A percentile compares a stretch with the other conserved stretches of the same genome.
These are phyloP conservation scores for Batillaria attramentaria DNA, from an alignment of 1,140 invertebrate genomes.

Conservation along the genomic window DNA sequence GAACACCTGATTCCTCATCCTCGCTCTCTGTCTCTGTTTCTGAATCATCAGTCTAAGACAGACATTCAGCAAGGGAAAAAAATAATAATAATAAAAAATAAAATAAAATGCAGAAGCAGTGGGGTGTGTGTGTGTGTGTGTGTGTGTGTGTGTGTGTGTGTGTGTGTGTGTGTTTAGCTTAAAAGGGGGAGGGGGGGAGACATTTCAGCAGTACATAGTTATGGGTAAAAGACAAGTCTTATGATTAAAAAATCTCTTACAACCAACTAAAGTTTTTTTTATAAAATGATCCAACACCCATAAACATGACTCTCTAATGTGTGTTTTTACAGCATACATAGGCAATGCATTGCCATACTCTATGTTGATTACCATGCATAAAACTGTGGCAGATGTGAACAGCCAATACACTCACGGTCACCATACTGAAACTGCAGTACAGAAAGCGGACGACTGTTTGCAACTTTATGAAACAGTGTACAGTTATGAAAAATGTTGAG, in stretches of 20 bases:
- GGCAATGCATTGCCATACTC: no score
- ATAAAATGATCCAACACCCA: not conserved
- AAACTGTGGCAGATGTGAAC: no score
- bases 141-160: not conserved
- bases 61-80: not conserved
- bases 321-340: no score
- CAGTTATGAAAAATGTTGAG: not conserved
- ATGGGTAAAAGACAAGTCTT: no score
- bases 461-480: not conserved
- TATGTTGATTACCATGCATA: no score
- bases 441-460: no score
- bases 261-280: not conserved
- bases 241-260: not conserved
- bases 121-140: not conserved
- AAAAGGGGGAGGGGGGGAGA: not conserved
- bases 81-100: not conserved
- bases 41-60: constrained; percentile 46
- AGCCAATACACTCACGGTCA: no score
- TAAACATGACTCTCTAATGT: not conserved
- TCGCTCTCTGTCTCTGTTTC: constrained; percentile 52
- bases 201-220: not conserved
- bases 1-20: constrained; percentile 49
- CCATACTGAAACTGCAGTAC: no score
- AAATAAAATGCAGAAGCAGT: not conserved
- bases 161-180: not conserved